Base-by-base conservation (phyloP, 2,888 invertebrate species). In the Trilocha varians region DNA sequence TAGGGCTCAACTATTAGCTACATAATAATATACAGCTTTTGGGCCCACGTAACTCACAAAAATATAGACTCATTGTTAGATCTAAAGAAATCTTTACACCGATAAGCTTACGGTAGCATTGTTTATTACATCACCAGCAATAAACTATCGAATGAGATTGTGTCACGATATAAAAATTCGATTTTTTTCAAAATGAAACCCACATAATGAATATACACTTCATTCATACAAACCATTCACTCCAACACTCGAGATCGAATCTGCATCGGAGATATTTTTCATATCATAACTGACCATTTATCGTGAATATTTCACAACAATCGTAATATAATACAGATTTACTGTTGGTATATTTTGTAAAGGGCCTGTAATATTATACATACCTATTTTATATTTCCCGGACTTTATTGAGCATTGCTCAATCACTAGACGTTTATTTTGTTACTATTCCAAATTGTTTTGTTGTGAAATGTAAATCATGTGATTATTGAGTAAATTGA, bases 391-490 rank as follows among this genome's bases (percentile, higher is more conserved):
- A n/a, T 25, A 25, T 25, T 60, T 65, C 65, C 62, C 34, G 56
- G 43, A 47, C 42, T 44, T 52, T 16, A 15, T 38, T 38, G 18
- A 16, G 25, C 32, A 16, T 71, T 72, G 57, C 69, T 65, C 62
- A 74, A 75, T 65, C 62, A 55, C 53, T 53, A 54, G 51, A 57
- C 61, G 64, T 67, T 68, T 57, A 62, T 69, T 49, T 25, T 11
- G 25, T 25, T n/a, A n/a, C 25, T 25, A 25, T 6, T 25, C 25
- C 11, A 25, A 25, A 25, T 25, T 25, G 11, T 25, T 25, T 25
- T 6, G 25, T 25, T 25, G 11, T 18, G n/a, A n/a, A n/a, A n/a
- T 18, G 8, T 25, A 25, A 25, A 25, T 9, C 11, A 25, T 25
- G 25, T 25, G 2, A 25, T 4, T 2, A 3, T 25, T 6, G 25